Base-by-base conservation (phyloP, 2,888 invertebrate genomes). In the Aleiodes alternator region DNA sequence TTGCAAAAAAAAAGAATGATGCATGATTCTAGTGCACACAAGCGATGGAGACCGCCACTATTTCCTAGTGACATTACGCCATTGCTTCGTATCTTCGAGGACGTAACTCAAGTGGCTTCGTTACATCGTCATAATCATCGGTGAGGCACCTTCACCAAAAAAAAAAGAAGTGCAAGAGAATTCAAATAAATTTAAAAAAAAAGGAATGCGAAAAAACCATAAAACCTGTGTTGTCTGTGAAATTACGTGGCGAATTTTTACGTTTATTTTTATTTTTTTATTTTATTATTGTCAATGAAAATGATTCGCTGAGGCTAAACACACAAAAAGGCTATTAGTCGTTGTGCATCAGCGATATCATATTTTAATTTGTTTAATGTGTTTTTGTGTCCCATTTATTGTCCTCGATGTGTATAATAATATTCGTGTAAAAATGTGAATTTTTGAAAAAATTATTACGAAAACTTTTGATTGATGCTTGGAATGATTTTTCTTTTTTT, bases 1-100 rank as follows among this genome's bases (percentile, higher is more conserved):
- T 56, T 12, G 57, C n/a, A 53, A 8, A n/a, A 51, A 72, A 72
- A 56, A 61, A 38, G 51, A 51, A 59, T 51, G 43, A n/a, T 81
- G 77, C 80, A 81, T 85, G 80, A 83, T 87, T 88, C 82, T 90
- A 95, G 95, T 90, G 93, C 92, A 89, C 93, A 94, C 92, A 94
- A 95, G 91, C 94, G 95, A 90, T 96, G 96, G 96, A 94, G 95
- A 86, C 95, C 95, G 87, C 95, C 95, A 84, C 93, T 95, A 90
- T 94, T 95, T 92, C 93, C 93, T 84, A 94, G 94, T 86, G 94
- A 94, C 91, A 94, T 95, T 89, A 94, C 94, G 87, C 94, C 94
- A 90, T 91, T 95, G 90, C 92, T 94, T 91, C 92, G 94, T 90
- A 92, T 94, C 90, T 95, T 94, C 92, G 95, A 94, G 93, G 95